These are phyloP conservation scores for Sarcophaga variegata DNA, from an alignment of 2,888 invertebrate species.

Conservation along the genomic window DNA sequence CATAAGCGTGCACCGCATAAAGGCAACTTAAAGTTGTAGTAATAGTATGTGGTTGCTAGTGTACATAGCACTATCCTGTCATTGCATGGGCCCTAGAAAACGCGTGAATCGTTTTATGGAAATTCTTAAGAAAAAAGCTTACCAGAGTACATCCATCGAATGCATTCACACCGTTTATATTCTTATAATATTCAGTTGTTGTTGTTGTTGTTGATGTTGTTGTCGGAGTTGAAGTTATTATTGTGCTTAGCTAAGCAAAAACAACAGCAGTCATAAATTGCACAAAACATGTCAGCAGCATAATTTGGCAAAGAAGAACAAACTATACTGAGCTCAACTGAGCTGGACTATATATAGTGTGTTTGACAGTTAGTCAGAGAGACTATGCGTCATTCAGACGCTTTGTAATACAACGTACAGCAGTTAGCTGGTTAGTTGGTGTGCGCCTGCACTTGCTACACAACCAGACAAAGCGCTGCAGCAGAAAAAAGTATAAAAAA, in stretches of 20 bases:
- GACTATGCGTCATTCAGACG: constrained; percentile 7
- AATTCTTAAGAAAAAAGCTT: constrained; percentile 54
- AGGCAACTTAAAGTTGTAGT: background rate
- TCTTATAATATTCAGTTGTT: background rate
- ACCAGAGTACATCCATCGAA: constrained; percentile 13
- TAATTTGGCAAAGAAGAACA: constrained; percentile 60
- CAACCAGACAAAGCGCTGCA: background rate
- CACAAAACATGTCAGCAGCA: constrained; percentile 71
- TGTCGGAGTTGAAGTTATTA: constrained; percentile 20
- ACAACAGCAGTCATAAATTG: constrained; percentile 70
- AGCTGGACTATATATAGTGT: constrained; percentile 21
- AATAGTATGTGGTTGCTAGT: constrained; percentile 19
- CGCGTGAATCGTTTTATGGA: constrained; percentile 23
- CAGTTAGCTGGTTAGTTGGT: constrained; percentile 40
- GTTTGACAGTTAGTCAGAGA: constrained; percentile 9
- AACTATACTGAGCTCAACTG: background rate
- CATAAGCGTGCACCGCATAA: background rate
- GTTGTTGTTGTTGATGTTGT: background rate
- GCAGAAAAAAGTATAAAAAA: background rate
- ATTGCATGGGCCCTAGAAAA: constrained; percentile 31
- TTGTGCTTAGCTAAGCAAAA: constrained; percentile 53
- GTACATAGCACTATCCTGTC: constrained; percentile 37
- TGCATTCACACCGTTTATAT: constrained; percentile 51
- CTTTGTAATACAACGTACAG: constrained; percentile 48
- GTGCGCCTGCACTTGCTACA: constrained; percentile 58